Evolutionary conservation across 1,140 invertebrate genomes (phyloP), one percentile per base, ranked within the genome.

Genomic region (Drosophila trapezifrons): DNA sequence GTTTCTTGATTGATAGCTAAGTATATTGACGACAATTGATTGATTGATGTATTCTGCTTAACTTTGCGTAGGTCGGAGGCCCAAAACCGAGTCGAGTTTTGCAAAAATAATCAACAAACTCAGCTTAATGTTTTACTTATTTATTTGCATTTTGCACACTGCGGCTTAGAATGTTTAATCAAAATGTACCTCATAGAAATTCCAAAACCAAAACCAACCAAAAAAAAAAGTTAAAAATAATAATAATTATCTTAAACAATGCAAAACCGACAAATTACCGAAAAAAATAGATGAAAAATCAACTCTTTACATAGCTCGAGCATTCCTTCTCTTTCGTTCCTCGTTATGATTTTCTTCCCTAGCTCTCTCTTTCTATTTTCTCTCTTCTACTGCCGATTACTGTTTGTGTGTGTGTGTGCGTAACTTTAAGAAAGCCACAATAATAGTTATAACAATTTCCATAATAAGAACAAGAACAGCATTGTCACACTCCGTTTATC

Each of bases 71-170:
- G 67, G 67, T 71, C 51, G 35, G 46, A 70, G 52, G 32, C 43
- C 32, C 32, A 52, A 54, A 71, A 47, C 52, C 67, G 42, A 71
- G 65, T 58, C 51, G 51, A 71, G 63, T 62, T 70, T 70, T 63
- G 35, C 65, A 70, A 78, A 70, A 78, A 79, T 78, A 76, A 89
- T 89, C 85, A 84, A 90, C 60, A 86, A 90, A 86, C 89, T 90
- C 87, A 90, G 83, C 86, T 90, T 90, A 82, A 81, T 90, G 76
- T 90, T 90, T 85, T 89, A 89, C 79, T 78, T 84, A 89, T 91
- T 91, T 91, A 91, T 91, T 91, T 91, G 90, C 90, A 90, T 91
- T 91, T 91, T 91, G 90, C 90, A 91, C 90, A 91, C 90, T 91
- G 84, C 90, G 90, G 90, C 90, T 91, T 91, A 83, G 76, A 91